Conservation (phyloP, 2,113 vertebrate genomes). For the Peromyscus leucopus region DNA sequence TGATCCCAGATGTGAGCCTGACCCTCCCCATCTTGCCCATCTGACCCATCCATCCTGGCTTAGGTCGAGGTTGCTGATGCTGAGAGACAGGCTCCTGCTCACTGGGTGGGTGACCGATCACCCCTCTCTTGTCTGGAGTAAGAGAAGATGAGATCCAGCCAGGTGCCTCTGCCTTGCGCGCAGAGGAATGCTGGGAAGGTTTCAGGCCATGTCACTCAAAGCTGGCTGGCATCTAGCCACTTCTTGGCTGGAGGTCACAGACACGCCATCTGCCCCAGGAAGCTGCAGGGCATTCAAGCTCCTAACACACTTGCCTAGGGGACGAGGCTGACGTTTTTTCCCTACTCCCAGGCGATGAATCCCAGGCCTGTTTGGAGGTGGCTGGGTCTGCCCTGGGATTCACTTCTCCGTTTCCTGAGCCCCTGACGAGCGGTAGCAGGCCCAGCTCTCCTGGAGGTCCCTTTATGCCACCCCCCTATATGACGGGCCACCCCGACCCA, state of each 20-base stretch:
- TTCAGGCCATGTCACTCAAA: neutral
- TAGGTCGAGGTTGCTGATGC: neutral
- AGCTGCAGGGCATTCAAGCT: neutral
- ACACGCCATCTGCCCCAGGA: neutral
- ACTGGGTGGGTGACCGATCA: neutral
- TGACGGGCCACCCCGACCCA: neutral
- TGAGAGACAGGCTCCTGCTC: neutral
- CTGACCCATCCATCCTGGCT: neutral
- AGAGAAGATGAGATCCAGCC: neutral
- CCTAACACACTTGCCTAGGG: neutral
- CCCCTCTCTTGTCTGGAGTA: neutral
- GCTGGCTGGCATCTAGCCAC: neutral
- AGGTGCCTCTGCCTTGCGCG: neutral
- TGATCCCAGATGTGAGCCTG: neutral
- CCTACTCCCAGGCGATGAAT: neutral
- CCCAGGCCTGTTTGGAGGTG: neutral
- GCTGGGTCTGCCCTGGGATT: neutral
- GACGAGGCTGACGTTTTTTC: rapidly evolving
- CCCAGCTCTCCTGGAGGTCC: neutral
- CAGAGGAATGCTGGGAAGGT: neutral
- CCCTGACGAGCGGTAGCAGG: neutral
- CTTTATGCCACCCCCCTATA: neutral
- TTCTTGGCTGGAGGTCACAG: neutral
- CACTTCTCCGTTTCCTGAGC: neutral
- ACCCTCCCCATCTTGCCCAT: too few relatives aligned